phyloP scores from a whole-genome alignment of 2,113 vertebrate genomes.

The Gopherus flavomarginatus region DNA sequence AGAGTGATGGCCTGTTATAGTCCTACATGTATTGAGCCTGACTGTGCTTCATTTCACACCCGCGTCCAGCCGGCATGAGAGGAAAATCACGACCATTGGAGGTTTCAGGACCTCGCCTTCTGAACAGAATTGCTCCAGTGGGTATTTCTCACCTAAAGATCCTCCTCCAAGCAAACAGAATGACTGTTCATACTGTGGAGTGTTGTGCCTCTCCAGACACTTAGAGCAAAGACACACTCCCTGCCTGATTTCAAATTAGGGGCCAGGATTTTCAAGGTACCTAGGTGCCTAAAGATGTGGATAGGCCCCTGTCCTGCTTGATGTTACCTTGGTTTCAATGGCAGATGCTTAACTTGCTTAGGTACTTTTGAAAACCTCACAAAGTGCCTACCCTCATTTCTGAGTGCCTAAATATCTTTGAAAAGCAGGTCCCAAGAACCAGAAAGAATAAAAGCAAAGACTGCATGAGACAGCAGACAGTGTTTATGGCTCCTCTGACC shows the following conservation, averaged over 20 bases:
- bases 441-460: neutral
- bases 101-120: neutral
- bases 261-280: neutral
- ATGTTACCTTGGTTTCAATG: neutral
- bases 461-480: neutral
- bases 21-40: neutral
- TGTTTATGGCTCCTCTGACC: neutral
- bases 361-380: neutral
- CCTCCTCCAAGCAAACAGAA: neutral
- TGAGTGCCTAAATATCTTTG: neutral
- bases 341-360: neutral
- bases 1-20: neutral
- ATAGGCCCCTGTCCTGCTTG: neutral
- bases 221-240: neutral
- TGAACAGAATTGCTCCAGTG: neutral
- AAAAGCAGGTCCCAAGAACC: neutral
- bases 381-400: neutral
- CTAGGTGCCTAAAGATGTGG: neutral
- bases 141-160: neutral
- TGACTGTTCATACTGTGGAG: neutral
- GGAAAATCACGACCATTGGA: neutral
- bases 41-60: neutral
- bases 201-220: neutral
- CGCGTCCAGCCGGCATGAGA: neutral
- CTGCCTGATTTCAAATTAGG: neutral